Evolutionary conservation across 1,140 invertebrate genomes (phyloP).

Genomic region (Aethina tumida): DNA sequence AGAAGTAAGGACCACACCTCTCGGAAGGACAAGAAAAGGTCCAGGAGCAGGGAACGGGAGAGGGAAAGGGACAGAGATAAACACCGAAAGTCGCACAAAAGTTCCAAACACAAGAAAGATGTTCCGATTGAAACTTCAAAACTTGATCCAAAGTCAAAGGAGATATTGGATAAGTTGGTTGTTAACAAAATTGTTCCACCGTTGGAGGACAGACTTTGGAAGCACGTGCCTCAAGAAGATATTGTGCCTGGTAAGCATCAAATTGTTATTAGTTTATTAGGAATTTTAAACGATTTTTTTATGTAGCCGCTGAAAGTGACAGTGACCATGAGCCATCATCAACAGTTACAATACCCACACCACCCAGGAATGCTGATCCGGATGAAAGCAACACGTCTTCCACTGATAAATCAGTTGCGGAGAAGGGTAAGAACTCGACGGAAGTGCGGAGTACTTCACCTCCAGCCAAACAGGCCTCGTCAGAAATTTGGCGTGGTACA

Average conservation of each 20-base stretch:
- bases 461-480: slow-evolving; percentile 11
- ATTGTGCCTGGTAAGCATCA: slow-evolving; percentile 35
- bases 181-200: slow-evolving; percentile 35
- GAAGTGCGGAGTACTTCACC: slow-evolving; percentile 6
- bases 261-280: slow-evolving; percentile 3
- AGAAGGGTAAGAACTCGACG: slow-evolving; percentile 2
- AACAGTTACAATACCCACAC: slow-evolving; percentile 42
- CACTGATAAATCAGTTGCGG: slow-evolving; percentile 1
- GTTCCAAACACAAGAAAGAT: slow-evolving; percentile 34
- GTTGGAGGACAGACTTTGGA: slow-evolving; percentile 33
- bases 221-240: slow-evolving; percentile 37
- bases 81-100: slow-evolving; percentile 32
- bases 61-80: slow-evolving; percentile 9
- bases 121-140: slow-evolving; percentile 28
- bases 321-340: slow-evolving; percentile 52
- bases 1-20: slow-evolving; percentile 23
- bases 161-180: slow-evolving; percentile 35
- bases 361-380: slow-evolving; percentile 28
- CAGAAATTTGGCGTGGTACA: slow-evolving; percentile 65
- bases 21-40: slow-evolving; percentile 19
- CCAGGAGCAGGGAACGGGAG: slow-evolving; percentile 19
- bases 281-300: slow-evolving; percentile 10
- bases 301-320: slow-evolving; percentile 37
- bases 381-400: slow-evolving; percentile 19
- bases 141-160: slow-evolving; percentile 33